Conservation (phyloP, 2,888 invertebrate genomes). For the Acleris laterana region DNA sequence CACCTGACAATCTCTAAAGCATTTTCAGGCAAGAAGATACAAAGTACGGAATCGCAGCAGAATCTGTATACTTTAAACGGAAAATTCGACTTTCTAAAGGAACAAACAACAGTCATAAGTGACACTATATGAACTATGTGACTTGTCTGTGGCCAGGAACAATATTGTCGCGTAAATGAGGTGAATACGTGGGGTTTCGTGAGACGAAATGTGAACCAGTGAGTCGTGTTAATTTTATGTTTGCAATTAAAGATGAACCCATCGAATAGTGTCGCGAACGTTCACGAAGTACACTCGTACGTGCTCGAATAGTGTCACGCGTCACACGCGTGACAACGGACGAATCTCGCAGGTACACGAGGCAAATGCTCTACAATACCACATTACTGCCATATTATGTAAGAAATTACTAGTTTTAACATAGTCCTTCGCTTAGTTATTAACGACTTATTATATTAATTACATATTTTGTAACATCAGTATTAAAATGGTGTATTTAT, state of each 20-base stretch:
- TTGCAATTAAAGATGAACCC: conserved; percentile 64
- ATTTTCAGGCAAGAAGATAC: not conserved
- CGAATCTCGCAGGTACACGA: conserved; percentile 70
- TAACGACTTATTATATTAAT: conserved; percentile 70
- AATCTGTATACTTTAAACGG: not conserved
- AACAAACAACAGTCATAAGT: conserved; percentile 8
- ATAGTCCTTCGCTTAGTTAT: conserved; percentile 76
- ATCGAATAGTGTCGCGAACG: conserved; percentile 66
- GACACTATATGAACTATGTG: conserved; percentile 23
- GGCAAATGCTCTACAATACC: conserved; percentile 57
- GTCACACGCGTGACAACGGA: conserved; percentile 58
- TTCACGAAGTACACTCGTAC: conserved; percentile 50
- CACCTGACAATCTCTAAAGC: not conserved
- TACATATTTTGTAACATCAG: conserved; percentile 75
- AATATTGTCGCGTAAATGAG: conserved; percentile 38
- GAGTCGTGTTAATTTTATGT: conserved; percentile 61
- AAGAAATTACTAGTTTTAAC: conserved; percentile 71
- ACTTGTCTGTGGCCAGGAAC: conserved; percentile 13
- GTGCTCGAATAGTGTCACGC: conserved; percentile 60
- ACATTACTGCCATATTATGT: conserved; percentile 82
- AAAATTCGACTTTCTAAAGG: not conserved
- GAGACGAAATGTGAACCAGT: conserved; percentile 50
- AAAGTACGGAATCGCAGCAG: not conserved
- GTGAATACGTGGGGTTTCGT: conserved; percentile 44
- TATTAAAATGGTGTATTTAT: conserved; percentile 82